Base-by-base conservation (phyloP, 2,888 invertebrate genomes). In the Coecobrya sp. region DNA sequence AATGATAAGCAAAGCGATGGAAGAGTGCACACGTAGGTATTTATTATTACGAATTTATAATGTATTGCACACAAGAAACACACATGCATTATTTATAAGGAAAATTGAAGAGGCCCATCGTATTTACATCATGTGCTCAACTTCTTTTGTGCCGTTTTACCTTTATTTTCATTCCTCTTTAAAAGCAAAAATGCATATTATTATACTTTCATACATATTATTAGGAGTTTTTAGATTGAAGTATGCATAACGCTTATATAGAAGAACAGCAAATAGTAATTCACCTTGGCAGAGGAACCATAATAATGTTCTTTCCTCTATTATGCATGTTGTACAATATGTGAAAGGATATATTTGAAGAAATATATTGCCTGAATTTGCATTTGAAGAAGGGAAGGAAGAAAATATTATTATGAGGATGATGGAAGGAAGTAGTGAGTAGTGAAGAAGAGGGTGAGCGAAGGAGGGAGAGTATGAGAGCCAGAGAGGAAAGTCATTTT, bases 1-100 rank as follows among this genome's bases (percentile, higher is more conserved):
- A 36, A 36, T 36, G 36, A 36, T 36, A 36, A 36, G 36, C 36
- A 36, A 36, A n/a, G n/a, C n/a, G n/a, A n/a, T n/a, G n/a, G 36
- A 36, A 36, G 2, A 36, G 36, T 36, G 3, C 36, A 36, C 7
- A 36, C 7, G 36, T 36, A 36, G 36, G 36, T 36, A 36, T 1
- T 55, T n/a, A 19, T 55, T 55, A 55, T 22, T 79, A 25, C 45
- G 19, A 49, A 70, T 65, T 70, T 70, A 65, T 86, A 86, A 86
- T 86, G 86, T 45, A 86, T 55, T 11, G 55, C 55, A n/a, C 59
- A 55, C 36, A 49, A 86, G 59, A 70, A 73, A 19, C 49, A 87
- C 30, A 22, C 76, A 87, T 87, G 76, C 87, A 87, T 87, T 59
- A 87, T 87, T 73, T 76, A 87, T 76, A 45, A 87, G 62, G 76